Conservation (phyloP, 2,888 invertebrate genomes). For the Troides aeacus region DNA sequence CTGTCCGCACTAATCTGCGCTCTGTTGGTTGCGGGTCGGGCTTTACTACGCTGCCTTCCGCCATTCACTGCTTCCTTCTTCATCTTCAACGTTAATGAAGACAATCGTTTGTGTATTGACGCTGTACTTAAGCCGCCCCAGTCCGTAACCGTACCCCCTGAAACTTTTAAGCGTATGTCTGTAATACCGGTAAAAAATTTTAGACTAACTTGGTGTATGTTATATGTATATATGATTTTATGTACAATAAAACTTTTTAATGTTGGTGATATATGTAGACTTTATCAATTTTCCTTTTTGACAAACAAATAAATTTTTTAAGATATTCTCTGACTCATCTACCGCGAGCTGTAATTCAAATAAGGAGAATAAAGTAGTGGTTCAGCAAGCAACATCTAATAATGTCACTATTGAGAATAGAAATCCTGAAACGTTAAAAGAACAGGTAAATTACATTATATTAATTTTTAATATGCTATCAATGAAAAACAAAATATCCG, state of each 20-base stretch:
- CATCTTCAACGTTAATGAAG: constrained; percentile 70
- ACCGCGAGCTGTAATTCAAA: not conserved
- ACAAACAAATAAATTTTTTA: no score
- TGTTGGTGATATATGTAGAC: no score
- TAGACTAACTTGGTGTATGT: not conserved
- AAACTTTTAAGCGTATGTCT: constrained; percentile 43
- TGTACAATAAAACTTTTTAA: no score
- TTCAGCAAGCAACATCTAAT: not conserved
- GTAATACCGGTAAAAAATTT: constrained; percentile 53
- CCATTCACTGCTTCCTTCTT: constrained; percentile 62
- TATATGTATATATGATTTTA: no score
- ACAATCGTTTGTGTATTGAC: constrained; percentile 64
- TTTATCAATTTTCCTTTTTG: no score
- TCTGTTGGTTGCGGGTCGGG: constrained; percentile 51
- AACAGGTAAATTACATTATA: no score
- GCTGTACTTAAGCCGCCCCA: constrained; percentile 39
- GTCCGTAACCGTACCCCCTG: constrained; percentile 33
- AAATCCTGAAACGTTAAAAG: no score
- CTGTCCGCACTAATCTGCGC: constrained; percentile 48
- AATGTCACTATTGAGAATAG: no score
- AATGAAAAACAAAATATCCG: no score
- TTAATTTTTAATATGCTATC: no score
- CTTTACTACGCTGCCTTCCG: constrained; percentile 56
- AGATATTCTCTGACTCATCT: constrained; percentile 24
- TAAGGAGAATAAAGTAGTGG: not conserved